These are phyloP conservation scores for Campylomormyrus tamandua DNA, from an alignment of 2,113 vertebrate genomes.

Conservation along the genomic window DNA sequence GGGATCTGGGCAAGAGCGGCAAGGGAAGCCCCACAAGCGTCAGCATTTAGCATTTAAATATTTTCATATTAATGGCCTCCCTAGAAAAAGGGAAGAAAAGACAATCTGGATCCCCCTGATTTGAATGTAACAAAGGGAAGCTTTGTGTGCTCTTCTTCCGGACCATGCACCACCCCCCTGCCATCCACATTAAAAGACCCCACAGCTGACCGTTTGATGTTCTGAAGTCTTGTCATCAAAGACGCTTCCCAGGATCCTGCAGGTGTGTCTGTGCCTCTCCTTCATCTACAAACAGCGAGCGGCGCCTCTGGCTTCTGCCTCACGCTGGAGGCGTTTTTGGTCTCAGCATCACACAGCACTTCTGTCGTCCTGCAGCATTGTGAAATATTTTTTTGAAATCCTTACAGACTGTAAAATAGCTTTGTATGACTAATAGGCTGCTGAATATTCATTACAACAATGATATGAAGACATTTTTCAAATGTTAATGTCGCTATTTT, in stretches of 20 bases:
- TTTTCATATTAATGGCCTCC: neutral
- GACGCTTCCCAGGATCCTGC: neutral
- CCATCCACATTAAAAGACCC: neutral
- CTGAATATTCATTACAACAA: neutral
- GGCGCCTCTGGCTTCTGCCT: neutral
- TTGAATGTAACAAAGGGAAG: neutral
- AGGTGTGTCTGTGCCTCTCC: neutral
- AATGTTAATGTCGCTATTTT: neutral
- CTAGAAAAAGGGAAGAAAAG: neutral
- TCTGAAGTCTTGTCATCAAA: constrained; percentile 14
- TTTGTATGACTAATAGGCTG: neutral
- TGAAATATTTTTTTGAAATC: neutral
- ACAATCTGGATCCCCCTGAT: neutral
- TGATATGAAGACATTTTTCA: neutral
- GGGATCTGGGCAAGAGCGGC: neutral
- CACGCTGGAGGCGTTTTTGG: neutral
- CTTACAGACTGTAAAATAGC: neutral
- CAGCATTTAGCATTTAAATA: neutral
- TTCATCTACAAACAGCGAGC: neutral
- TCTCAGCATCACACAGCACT: neutral
- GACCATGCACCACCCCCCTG: neutral
- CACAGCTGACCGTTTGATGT: constrained; percentile 1
- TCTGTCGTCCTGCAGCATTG: neutral
- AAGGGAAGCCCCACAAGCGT: neutral
- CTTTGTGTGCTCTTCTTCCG: neutral